Evolutionary conservation across 2,113 vertebrate genomes (phyloP), one percentile per base, ranked within the genome.

Genomic region (Hyla sarda): DNA sequence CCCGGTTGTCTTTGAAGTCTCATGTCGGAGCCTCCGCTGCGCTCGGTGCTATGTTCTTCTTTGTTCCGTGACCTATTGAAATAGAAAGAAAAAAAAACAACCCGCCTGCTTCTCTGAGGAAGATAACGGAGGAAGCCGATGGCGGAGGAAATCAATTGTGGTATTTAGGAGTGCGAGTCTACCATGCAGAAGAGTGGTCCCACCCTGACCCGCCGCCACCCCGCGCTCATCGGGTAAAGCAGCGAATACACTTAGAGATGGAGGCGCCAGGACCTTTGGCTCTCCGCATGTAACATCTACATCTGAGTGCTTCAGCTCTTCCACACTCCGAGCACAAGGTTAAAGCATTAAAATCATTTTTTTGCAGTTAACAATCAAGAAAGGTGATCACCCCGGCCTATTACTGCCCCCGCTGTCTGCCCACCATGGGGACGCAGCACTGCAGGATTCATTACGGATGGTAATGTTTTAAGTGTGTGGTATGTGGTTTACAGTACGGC

Each of bases 111-210:
- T 67, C 28, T 34, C 56, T 11, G 37, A 8, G 54, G 17, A 65
- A 62, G 78, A 81, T 62, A 80, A 60, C 54, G 34, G 34, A 81
- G 78, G n/a, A 81, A 28, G 48, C 74, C 2, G 8, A 28, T 4
- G 76, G 17, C 32, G 19, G 14, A 74, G 60, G 72, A 87, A 87
- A 87, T 80, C 85, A 87, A 87, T 87, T 82, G 74, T 28, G 50
- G 48, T 73, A 82, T 82, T 87, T 87, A 82, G 52, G 77, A 87
- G 85, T 56, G 47, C 65, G 12, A 74, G 52, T 47, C 62, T 86
- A n/a, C 2, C 34, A 32, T 50, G 34, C 50, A 71, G 45, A 19
- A 60, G 45, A 48, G 85, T 50, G 84, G 48, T 12, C 67, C 58
- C 62, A 34, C 76, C 14, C 32, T 25, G 21, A 25, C 52, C 78